Percentiles rank a stretch among this genome's conserved stretches.
Conservation (phyloP, 2,113 vertebrate species). For the Xenopus borealis region DNA sequence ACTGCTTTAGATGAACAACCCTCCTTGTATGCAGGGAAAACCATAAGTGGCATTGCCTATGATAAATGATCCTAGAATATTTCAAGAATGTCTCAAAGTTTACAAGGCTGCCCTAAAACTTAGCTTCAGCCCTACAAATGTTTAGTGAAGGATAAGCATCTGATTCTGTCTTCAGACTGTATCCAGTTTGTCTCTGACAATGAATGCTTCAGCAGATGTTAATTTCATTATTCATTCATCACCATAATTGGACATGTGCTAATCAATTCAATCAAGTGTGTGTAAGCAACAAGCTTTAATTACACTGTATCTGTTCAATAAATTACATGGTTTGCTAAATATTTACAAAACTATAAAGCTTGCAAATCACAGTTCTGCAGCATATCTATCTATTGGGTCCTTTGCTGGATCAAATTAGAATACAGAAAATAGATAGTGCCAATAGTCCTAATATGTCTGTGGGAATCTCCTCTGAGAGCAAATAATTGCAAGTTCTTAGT, state of each 20-base stretch:
- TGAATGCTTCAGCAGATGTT: constrained; percentile 36
- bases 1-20: too few relatives aligned
- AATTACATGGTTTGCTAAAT: constrained; percentile 33
- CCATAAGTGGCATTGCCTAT: too few relatives aligned
- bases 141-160: background rate
- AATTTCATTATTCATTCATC: constrained; percentile 43
- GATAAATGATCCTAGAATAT: too few relatives aligned
- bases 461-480: too few relatives aligned
- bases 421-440: too few relatives aligned
- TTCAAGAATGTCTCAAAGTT: background rate
- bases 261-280: constrained; percentile 43
- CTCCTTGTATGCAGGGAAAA: too few relatives aligned
- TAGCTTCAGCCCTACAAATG: background rate
- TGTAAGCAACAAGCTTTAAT: constrained; percentile 37
- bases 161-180: background rate
- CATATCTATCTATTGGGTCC: constrained; percentile 7
- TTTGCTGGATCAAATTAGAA: background rate
- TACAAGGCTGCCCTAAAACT: background rate
- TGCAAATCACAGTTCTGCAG: background rate
- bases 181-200: constrained; percentile 29
- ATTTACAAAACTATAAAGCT: constrained; percentile 29
- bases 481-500: too few relatives aligned
- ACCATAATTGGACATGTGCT: constrained; percentile 36
- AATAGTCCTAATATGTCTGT: too few relatives aligned
- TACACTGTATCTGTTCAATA: constrained; percentile 31